A percentile compares a stretch with the other conserved stretches of the same genome.
Conservation (phyloP, 2,113 vertebrate species). For the Rhinolophus ferrumequinum region DNA sequence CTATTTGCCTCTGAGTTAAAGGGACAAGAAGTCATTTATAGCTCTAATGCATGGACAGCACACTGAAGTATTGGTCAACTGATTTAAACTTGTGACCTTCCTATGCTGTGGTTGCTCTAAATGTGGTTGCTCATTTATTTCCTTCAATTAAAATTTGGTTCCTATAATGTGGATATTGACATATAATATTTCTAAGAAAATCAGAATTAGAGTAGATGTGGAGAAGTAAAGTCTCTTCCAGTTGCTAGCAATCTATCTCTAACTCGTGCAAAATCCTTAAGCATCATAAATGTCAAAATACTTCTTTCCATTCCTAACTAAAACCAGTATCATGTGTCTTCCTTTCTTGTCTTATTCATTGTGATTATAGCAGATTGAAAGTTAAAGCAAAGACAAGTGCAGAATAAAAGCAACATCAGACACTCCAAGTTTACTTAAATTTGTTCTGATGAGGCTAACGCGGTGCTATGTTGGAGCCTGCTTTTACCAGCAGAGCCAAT, state of each 20-base stretch:
- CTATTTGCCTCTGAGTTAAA: constrained; percentile 33
- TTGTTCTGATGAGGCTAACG: background rate
- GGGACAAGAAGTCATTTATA: background rate
- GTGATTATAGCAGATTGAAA: constrained; percentile 44
- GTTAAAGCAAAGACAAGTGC: constrained; percentile 37
- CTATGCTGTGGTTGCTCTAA: background rate
- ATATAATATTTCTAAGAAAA: constrained; percentile 55
- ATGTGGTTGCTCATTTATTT: constrained; percentile 44
- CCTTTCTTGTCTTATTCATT: constrained; percentile 29
- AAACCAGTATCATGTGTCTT: constrained; percentile 1
- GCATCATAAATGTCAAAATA: constrained; percentile 49
- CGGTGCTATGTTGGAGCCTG: background rate
- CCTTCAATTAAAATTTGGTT: constrained; percentile 63
- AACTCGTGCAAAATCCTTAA: constrained; percentile 19
- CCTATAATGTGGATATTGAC: background rate
- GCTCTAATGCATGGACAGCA: background rate
- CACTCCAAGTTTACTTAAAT: background rate
- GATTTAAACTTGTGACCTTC: constrained; percentile 43
- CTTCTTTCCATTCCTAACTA: constrained; percentile 46
- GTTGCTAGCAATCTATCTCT: background rate
- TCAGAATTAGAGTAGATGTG: background rate
- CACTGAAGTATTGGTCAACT: background rate
- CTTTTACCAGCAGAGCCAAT: background rate
- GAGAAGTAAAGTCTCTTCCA: constrained; percentile 19
- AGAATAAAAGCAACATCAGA: background rate